Conservation (phyloP, 2,113 vertebrate species). For the Planiliza haematocheilus region DNA sequence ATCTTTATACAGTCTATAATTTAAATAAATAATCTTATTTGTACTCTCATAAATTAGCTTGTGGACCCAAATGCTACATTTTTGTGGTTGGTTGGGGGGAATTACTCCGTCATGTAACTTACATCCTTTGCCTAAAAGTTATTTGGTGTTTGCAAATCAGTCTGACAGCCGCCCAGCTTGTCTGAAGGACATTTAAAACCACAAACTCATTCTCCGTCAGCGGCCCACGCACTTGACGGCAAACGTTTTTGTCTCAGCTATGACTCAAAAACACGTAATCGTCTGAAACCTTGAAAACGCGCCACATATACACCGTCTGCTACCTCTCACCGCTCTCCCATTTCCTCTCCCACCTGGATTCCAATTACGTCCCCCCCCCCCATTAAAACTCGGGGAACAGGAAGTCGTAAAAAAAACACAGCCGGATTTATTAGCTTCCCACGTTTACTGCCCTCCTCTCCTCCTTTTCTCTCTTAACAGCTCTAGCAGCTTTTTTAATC, state of each 20-base stretch:
- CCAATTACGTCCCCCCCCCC: constrained; percentile 53
- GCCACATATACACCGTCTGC: not conserved
- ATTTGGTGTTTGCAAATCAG: not conserved
- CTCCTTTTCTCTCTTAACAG: constrained; percentile 21
- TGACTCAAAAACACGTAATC: not conserved
- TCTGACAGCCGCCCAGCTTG: not conserved
- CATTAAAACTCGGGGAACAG: constrained; percentile 62
- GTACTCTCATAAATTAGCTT: too few relatives aligned
- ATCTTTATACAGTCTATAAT: too few relatives aligned
- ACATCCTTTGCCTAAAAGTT: not conserved
- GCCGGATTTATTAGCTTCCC: constrained; percentile 52
- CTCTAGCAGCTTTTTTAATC: constrained; percentile 62
- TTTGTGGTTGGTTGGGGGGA: too few relatives aligned
- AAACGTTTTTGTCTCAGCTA: not conserved
- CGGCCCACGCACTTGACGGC: not conserved
- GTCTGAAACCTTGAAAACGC: constrained; percentile 3
- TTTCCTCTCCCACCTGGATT: constrained; percentile 53
- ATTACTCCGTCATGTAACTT: not conserved
- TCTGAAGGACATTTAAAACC: not conserved
- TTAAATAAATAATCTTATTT: too few relatives aligned
- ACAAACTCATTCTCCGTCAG: not conserved
- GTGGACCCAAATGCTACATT: too few relatives aligned
- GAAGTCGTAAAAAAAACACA: constrained; percentile 58
- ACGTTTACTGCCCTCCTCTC: constrained; percentile 53
- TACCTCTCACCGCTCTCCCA: not conserved